Percentiles rank a stretch among this genome's conserved stretches.
phyloP scores from a whole-genome alignment of 1,140 invertebrate genomes.

The Neodiprion fabricii region DNA sequence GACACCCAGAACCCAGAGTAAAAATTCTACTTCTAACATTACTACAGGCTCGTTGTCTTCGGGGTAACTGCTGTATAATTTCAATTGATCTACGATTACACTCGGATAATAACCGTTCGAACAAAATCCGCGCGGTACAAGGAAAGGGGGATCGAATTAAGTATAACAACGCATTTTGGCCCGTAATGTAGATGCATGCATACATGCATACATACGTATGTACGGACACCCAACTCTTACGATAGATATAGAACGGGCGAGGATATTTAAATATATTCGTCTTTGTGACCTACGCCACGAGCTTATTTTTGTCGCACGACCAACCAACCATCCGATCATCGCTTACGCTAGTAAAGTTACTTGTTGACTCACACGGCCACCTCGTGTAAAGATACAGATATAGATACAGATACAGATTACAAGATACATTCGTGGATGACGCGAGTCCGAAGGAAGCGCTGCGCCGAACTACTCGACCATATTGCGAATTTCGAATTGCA shows the following conservation, averaged over 20 bases:
- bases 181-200: background rate
- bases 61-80: too few species aligned
- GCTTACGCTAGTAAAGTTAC: conserved; percentile 9
- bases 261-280: conserved; percentile 14
- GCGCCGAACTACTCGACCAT: too few species aligned
- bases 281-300: conserved; percentile 9
- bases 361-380: background rate
- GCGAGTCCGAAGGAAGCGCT: background rate
- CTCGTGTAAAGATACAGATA: background rate
- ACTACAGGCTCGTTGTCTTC: too few species aligned
- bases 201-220: background rate
- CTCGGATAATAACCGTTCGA: too few species aligned
- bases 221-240: background rate
- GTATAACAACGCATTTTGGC: too few species aligned
- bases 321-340: background rate
- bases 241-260: background rate
- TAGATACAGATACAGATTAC: background rate
- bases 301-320: conserved; percentile 10
- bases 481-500: too few species aligned
- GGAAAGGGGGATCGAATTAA: too few species aligned
- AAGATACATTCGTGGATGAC: background rate
- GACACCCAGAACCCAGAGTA: too few species aligned
- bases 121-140: too few species aligned
- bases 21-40: too few species aligned
- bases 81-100: too few species aligned